Conservation (phyloP, 53 echinoderm and acorn worm genomes). For the Echinometra lucunter region DNA sequence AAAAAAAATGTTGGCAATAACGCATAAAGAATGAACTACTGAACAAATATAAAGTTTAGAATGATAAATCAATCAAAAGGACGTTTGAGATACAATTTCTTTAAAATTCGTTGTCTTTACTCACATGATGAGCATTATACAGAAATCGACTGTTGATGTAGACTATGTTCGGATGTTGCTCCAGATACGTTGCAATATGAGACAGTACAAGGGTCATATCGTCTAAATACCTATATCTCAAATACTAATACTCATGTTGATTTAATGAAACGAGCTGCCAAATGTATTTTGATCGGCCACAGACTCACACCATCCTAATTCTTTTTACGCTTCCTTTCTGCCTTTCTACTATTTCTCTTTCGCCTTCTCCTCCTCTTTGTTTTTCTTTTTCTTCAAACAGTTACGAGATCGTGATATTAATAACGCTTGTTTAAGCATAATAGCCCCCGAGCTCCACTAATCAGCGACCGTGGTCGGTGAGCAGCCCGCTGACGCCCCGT, state of each 20-base stretch:
- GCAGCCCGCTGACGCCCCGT: constrained; percentile 70
- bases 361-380: background rate
- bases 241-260: constrained; percentile 61
- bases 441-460: constrained; percentile 69
- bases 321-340: background rate
- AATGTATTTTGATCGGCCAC: constrained; percentile 32
- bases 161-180: background rate
- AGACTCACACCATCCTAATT: constrained; percentile 11
- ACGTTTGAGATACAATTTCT: too few relatives aligned
- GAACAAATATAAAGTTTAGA: too few relatives aligned
- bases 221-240: background rate
- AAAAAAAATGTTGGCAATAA: too few relatives aligned
- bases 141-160: background rate
- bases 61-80: too few relatives aligned
- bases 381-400: background rate
- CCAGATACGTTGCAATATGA: constrained; percentile 1
- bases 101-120: too few relatives aligned
- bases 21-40: too few relatives aligned
- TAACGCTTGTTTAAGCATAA: constrained; percentile 71
- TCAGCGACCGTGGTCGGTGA: constrained; percentile 65
- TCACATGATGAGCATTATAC: too few relatives aligned
- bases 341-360: background rate
- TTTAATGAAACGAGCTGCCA: constrained; percentile 65
- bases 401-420: constrained; percentile 65
- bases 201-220: background rate